Conservation (phyloP, 2,888 invertebrate genomes). For the Tromatobia lineatoria region DNA sequence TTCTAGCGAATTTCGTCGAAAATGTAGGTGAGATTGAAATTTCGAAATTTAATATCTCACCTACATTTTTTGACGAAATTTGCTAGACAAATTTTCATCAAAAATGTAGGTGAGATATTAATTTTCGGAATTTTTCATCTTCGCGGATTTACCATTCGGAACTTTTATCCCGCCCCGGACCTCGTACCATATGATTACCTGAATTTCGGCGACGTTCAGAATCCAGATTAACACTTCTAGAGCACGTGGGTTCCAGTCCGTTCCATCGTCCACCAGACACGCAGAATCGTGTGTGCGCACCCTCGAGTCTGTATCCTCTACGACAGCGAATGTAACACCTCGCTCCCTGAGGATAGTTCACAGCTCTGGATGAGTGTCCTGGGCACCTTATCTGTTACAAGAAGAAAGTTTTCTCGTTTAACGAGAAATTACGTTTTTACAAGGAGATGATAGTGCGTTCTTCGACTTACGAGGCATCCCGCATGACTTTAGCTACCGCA, state of each 20-base stretch:
- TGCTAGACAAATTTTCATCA: no score
- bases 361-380: conserved; percentile 79
- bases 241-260: conserved; percentile 86
- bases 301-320: conserved; percentile 87
- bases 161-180: no score
- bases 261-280: conserved; percentile 86
- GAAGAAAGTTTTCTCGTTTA: conserved; percentile 30
- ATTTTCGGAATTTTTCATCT: no score
- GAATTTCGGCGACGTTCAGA: conserved; percentile 63
- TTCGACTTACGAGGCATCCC: background rate
- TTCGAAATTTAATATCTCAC: no score
- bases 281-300: conserved; percentile 86
- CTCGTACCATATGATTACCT: conserved; percentile 37
- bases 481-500: no score
- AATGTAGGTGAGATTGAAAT: no score
- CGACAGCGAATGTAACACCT: conserved; percentile 86
- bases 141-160: no score
- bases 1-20: no score
- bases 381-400: conserved; percentile 80
- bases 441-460: conserved; percentile 18
- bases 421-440: background rate
- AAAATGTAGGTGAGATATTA: no score
- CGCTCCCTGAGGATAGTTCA: conserved; percentile 83
- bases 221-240: conserved; percentile 82
- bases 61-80: no score